phyloP scores from a whole-genome alignment of 2,888 invertebrate species.

The Agrochola litura region DNA sequence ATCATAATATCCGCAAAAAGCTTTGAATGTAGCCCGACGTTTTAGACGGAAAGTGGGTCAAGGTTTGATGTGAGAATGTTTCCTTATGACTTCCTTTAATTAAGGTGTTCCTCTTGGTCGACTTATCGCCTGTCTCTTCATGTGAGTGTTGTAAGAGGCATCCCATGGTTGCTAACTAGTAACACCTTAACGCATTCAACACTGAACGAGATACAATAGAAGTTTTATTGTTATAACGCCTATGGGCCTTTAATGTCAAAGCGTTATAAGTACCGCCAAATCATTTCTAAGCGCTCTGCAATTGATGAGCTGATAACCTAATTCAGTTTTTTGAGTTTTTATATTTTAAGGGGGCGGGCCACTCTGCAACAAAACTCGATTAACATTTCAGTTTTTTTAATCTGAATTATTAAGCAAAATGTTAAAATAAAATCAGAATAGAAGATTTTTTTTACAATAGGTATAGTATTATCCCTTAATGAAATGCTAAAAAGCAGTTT shows the following conservation, averaged over 20 bases:
- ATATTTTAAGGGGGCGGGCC: not conserved
- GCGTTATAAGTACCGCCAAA: not conserved
- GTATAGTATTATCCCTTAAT: not conserved
- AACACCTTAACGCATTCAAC: not conserved
- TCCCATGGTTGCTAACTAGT: no score
- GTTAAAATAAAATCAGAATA: not conserved
- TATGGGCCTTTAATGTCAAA: no score
- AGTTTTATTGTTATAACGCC: no score
- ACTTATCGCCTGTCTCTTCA: not conserved
- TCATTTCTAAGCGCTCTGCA: not conserved
- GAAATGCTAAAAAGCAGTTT: not conserved
- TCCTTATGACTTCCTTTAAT: conserved; percentile 1
- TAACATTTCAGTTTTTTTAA: no score
- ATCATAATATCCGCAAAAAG: conserved; percentile 34
- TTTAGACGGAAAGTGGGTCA: conserved; percentile 18
- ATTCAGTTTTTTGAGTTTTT: no score
- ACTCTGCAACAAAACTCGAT: not conserved
- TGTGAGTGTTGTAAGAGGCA: no score
- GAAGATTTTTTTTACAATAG: not conserved
- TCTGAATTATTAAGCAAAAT: not conserved
- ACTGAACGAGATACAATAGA: no score
- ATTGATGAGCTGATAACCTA: not conserved
- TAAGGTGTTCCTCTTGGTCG: not conserved
- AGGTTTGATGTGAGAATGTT: conserved; percentile 5
- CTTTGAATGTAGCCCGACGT: conserved; percentile 11